Base-by-base conservation (phyloP, 1,140 invertebrate genomes). In the Harlomillsia oculata region DNA sequence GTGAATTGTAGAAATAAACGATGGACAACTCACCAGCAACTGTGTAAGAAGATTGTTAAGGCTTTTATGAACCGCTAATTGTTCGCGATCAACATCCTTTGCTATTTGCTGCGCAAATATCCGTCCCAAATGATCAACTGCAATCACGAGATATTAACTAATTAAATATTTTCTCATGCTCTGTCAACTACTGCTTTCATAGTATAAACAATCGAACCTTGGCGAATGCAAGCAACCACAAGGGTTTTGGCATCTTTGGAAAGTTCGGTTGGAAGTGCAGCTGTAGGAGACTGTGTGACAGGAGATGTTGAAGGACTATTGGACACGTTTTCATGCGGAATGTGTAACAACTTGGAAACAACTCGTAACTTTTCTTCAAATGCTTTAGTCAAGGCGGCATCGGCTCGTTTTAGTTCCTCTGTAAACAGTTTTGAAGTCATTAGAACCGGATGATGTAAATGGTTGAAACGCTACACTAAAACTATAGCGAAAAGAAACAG, bases 341-440 rank as follows among this genome's bases (percentile, higher is more conserved):
- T 80, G 70, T 83, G 80, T 62, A 34, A 74, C 62, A 87, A 80
- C 69, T 85, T 83, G 57, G 82, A 83, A 57, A 87, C 79, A 48
- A 89, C 73, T 62, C 74, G 72, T 61, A 86, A 80, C 65, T 87
- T 88, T 61, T 87, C 85, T 36, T 74, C 74, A 56, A 88, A 71
- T n/a, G 82, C 80, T 69, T 80, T 75, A 49, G 77, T 76, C 48
- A 89, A 83, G 36, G 79, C 71, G 64, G 81, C 76, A 66, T 87
- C 84, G 67, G 85, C 80, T 48, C 83, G 75, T 57, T 81, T 76
- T 51, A 88, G 72, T 73, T 78, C 77, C 72, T 87, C 85, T 80
- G 68, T 36, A 70, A 71, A 66, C 56, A 62, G 62, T 54, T 26
- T 32, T 21, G n/a, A n/a, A n/a, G n/a, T n/a, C n/a, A n/a, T n/a